phyloP scores from a whole-genome alignment of 1,140 invertebrate genomes.

The Neodiprion lecontei region DNA sequence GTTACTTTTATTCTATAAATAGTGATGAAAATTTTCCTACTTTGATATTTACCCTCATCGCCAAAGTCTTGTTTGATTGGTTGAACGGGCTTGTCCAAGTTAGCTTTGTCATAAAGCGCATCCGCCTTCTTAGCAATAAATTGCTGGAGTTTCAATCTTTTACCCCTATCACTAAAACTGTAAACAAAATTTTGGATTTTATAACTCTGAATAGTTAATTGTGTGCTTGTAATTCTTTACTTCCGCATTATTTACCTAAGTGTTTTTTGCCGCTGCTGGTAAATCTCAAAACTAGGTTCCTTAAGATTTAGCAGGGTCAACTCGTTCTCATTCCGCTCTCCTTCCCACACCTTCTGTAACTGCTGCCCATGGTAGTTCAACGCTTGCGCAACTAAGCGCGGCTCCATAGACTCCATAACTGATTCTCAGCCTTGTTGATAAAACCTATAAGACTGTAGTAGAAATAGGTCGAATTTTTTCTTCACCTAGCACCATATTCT shows the following conservation, averaged over 20 bases:
- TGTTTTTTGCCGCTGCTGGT: conserved; percentile 77
- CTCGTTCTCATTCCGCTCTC: conserved; percentile 78
- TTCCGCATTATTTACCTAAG: conserved; percentile 52
- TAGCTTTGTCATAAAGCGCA: conserved; percentile 68
- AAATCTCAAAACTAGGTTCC: conserved; percentile 74
- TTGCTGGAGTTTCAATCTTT: conserved; percentile 82
- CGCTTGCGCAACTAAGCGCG: conserved; percentile 72
- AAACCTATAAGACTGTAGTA: conserved; percentile 56
- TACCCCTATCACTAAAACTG: conserved; percentile 82
- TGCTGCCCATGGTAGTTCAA: conserved; percentile 86
- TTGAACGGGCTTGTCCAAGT: conserved; percentile 61
- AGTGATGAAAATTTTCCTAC: neutral
- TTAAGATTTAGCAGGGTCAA: conserved; percentile 72
- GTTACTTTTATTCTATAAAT: neutral
- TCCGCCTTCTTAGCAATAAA: conserved; percentile 82
- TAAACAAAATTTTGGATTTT: conserved; percentile 39
- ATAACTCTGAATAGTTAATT: neutral
- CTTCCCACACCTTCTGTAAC: conserved; percentile 84
- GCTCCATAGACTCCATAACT: conserved; percentile 65
- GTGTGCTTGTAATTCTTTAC: too few species aligned
- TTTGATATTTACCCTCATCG: conserved; percentile 54
- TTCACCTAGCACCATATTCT: too few species aligned
- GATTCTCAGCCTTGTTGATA: conserved; percentile 36
- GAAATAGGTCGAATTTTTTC: too few species aligned
- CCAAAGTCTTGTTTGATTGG: conserved; percentile 49